These are phyloP conservation scores for Amiota mariae DNA, from an alignment of 2,888 invertebrate genomes.

Conservation along the genomic window DNA sequence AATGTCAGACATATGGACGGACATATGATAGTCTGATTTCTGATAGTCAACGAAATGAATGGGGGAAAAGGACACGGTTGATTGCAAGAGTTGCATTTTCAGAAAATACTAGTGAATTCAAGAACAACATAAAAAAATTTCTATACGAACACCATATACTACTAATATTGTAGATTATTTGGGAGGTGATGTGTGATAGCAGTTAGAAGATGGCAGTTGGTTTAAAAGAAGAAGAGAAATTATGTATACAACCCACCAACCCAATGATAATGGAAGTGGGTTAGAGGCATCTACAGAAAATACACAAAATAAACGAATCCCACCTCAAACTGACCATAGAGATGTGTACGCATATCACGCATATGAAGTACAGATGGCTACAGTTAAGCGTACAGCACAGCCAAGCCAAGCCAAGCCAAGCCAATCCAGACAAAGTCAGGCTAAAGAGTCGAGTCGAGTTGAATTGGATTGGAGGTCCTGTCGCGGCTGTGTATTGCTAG, in stretches of 20 bases:
- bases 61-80: conserved; percentile 11
- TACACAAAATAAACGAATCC: conserved; percentile 53
- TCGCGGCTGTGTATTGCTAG: background rate
- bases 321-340: conserved; percentile 66
- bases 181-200: no score
- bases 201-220: no score
- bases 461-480: background rate
- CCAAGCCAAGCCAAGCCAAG: no score
- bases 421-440: no score
- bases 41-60: background rate
- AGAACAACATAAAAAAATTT: conserved; percentile 34
- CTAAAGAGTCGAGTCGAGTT: no score
- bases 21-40: background rate
- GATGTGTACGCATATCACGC: conserved; percentile 60
- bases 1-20: conserved; percentile 5
- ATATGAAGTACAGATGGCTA: background rate
- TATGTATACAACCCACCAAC: no score
- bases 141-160: conserved; percentile 33
- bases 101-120: conserved; percentile 22
- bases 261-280: no score
- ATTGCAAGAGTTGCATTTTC: conserved; percentile 12
- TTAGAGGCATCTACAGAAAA: conserved; percentile 14
- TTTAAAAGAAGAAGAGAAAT: no score
- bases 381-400: no score
- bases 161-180: no score